Evolutionary conservation across 2,888 invertebrate genomes (phyloP).

Genomic region (Megaustenia siamemsis): DNA sequence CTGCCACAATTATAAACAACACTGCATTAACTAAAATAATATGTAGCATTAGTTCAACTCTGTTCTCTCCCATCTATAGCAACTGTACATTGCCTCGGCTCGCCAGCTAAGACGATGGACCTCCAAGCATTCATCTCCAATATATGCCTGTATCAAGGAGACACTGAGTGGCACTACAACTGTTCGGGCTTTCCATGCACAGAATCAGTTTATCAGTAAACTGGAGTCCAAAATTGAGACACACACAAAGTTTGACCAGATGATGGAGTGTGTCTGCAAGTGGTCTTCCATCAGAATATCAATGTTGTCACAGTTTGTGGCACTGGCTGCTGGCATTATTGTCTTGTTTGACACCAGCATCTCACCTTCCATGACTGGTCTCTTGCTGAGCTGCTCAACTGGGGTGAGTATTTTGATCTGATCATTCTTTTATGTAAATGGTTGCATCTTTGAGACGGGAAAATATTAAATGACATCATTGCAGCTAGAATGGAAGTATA

Average conservation of each 20-base stretch:
- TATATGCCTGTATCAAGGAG: constrained; percentile 78
- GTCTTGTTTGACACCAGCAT: background rate
- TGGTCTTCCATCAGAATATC: constrained; percentile 36
- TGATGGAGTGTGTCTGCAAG: background rate
- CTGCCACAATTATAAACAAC: no score
- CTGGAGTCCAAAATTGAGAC: constrained; percentile 71
- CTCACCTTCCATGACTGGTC: constrained; percentile 21
- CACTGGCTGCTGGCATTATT: constrained; percentile 9
- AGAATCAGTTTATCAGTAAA: constrained; percentile 66
- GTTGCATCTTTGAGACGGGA: no score
- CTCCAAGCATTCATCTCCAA: constrained; percentile 77
- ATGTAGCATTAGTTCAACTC: no score
- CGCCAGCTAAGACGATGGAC: constrained; percentile 77
- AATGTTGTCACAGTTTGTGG: background rate
- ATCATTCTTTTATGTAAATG: no score
- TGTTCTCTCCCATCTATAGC: constrained; percentile 65
- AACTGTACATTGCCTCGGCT: constrained; percentile 81
- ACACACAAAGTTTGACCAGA: background rate
- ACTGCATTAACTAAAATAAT: no score
- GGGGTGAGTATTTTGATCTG: constrained; percentile 31
- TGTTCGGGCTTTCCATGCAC: constrained; percentile 74
- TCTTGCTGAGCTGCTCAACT: background rate
- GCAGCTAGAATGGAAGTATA: no score
- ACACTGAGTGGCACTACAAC: constrained; percentile 81
- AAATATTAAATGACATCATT: no score